Percentiles rank a stretch among this genome's conserved stretches.
These are phyloP conservation scores for Brachycybe producta DNA, from an alignment of 2,888 invertebrate genomes.

Conservation along the genomic window DNA sequence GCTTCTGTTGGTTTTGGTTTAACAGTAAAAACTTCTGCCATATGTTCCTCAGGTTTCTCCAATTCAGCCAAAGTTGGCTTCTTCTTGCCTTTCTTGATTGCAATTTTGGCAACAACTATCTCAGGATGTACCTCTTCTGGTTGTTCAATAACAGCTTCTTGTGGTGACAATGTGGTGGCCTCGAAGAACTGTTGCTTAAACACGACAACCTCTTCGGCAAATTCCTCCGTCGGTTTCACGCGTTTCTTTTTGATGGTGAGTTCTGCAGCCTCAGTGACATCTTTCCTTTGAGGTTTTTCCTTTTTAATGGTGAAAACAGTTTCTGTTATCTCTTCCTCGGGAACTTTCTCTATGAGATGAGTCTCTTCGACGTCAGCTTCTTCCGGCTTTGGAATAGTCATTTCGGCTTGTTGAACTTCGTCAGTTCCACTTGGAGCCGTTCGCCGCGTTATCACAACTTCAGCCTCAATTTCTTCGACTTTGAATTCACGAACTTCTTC, in stretches of 20 bases:
- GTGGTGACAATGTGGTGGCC: neutral
- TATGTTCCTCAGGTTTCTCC: no score
- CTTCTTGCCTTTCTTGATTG: constrained; percentile 1
- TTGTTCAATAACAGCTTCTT: no score
- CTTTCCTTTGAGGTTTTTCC: neutral
- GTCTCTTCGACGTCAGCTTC: constrained; percentile 11
- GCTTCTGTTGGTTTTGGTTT: no score
- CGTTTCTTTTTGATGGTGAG: constrained; percentile 1
- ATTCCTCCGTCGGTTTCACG: constrained; percentile 8
- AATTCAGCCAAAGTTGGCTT: no score
- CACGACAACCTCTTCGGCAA: constrained; percentile 2
- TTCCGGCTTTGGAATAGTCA: constrained; percentile 6
- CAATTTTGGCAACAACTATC: constrained; percentile 6
- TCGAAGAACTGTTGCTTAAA: constrained; percentile 9
- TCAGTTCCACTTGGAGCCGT: neutral
- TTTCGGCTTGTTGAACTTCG: constrained; percentile 1
- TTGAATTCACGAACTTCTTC: constrained; percentile 11
- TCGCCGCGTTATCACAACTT: constrained; percentile 9
- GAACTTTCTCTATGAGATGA: neutral
- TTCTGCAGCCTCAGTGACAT: neutral
- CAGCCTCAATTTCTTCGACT: constrained; percentile 15
- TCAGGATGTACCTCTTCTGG: neutral
- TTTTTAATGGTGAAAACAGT: constrained; percentile 2
- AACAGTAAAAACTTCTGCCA: no score
- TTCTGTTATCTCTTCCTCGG: constrained; percentile 3